phyloP scores from a whole-genome alignment of 2,888 invertebrate species.

The Trachelus troglodyta region DNA sequence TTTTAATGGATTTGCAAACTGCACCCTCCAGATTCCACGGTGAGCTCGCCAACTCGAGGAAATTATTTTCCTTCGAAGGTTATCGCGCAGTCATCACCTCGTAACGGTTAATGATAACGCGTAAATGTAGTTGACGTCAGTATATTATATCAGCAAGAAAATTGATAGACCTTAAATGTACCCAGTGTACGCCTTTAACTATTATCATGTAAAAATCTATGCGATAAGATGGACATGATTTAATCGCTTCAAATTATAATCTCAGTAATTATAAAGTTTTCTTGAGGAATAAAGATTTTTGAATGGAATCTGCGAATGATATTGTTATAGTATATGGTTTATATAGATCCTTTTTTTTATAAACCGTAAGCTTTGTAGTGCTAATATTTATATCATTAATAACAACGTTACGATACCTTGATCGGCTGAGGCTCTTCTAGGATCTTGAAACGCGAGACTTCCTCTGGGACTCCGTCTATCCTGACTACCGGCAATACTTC shows the following conservation, averaged over 20 bases:
- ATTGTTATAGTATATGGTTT: too few species aligned
- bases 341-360: too few species aligned
- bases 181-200: neutral
- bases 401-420: slow-evolving; percentile 44
- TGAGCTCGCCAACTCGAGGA: neutral
- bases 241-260: neutral
- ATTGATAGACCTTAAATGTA: neutral
- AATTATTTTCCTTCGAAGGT: neutral
- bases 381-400: neutral
- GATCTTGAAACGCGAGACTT: slow-evolving; percentile 66
- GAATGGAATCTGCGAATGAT: too few species aligned
- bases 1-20: neutral
- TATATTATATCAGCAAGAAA: neutral
- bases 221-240: neutral
- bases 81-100: neutral
- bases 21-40: neutral
- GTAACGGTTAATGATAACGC: neutral
- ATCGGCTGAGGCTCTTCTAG: slow-evolving; percentile 57
- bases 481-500: slow-evolving; percentile 66
- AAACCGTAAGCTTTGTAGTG: too few species aligned
- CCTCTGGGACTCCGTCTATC: slow-evolving; percentile 73
- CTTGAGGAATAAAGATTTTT: too few species aligned
- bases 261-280: neutral
- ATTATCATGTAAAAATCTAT: neutral
- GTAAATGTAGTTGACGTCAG: neutral